A percentile compares a stretch with the other conserved stretches of the same genome.
Evolutionary conservation across 2,113 vertebrate genomes (phyloP).

Genomic region (Lanius ludovicianus): DNA sequence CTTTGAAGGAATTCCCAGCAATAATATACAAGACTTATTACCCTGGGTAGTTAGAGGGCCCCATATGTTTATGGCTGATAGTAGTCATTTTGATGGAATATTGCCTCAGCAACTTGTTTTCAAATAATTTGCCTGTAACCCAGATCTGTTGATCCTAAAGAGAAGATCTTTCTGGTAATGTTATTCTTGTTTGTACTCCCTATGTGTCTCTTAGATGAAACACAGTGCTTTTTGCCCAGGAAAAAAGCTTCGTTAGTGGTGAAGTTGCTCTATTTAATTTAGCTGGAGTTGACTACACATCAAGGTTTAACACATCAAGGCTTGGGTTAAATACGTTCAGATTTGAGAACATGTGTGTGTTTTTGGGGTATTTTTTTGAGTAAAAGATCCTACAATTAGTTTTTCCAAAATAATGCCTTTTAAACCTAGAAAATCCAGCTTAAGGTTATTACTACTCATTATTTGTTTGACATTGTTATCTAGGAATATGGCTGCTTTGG

Average conservation of each 20-base stretch:
- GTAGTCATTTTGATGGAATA: slow-evolving; percentile 76
- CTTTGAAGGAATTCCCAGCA: slow-evolving; percentile 76
- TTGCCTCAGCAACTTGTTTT: slow-evolving; percentile 70
- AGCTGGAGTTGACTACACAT: not conserved
- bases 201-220: not conserved
- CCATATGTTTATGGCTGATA: slow-evolving; percentile 70
- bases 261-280: not conserved
- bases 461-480: not conserved
- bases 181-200: not conserved
- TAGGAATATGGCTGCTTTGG: not conserved
- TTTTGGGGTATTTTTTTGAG: not conserved
- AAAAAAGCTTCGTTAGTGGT: not conserved
- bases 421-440: not conserved
- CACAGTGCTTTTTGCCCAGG: not conserved
- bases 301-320: not conserved
- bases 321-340: not conserved
- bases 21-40: slow-evolving; percentile 82
- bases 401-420: not conserved
- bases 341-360: fast-evolving
- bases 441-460: not conserved
- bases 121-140: slow-evolving; percentile 65
- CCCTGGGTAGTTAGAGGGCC: slow-evolving; percentile 71
- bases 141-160: slow-evolving; percentile 7
- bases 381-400: not conserved
- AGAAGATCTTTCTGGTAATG: slow-evolving; percentile 8